Base-by-base conservation (phyloP, 1,140 invertebrate species). In the Medauroidea extradentata region DNA sequence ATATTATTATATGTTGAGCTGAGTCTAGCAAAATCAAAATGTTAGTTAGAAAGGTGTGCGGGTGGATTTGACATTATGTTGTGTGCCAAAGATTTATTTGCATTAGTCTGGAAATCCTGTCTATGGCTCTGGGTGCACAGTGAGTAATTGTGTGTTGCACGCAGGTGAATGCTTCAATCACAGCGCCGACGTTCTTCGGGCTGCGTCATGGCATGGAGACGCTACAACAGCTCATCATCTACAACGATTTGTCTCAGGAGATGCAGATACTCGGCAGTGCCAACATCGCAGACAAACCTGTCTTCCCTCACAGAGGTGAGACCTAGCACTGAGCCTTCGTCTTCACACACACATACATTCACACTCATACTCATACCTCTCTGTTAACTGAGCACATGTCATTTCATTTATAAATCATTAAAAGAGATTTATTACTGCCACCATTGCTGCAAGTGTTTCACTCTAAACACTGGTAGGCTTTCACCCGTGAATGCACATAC, bases 171-270 rank as follows among this genome's bases (percentile, higher is more conserved):
- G 43, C 44, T 39, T 73, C 80, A n/a, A 83, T 91, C 11, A 69
- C 70, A 9, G 83, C 85, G 0, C 65, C 68, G 8, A 89, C 86
- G 0, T 81, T 88, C n/a, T 92, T 81, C 67, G 90, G 89, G 2
- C 85, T 83, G 0, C 78, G 89, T 2, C 86, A 91, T 66, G 88
- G 75, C 13, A 73, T 91, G 42, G 88, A 92, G 73, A 89, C 89
- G 2, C 71, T 91, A 11, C 79, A 79, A 2, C 89, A 91, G 65
- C 68, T 92, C 49, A 79, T 85, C 14, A 41, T 29, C 11, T 50
- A 34, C 50, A 41, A 57, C 50, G 56, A 57, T 25, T 18, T 38
- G 7, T 13, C 46, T 16, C 18, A 34, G 13, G 2, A 4, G 16
- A 13, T 57, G 24, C 18, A 39, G 55, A 63, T 64, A 18, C 49